phyloP scores from a whole-genome alignment of 2,888 invertebrate species.

The Nipponacmea schrenckii region DNA sequence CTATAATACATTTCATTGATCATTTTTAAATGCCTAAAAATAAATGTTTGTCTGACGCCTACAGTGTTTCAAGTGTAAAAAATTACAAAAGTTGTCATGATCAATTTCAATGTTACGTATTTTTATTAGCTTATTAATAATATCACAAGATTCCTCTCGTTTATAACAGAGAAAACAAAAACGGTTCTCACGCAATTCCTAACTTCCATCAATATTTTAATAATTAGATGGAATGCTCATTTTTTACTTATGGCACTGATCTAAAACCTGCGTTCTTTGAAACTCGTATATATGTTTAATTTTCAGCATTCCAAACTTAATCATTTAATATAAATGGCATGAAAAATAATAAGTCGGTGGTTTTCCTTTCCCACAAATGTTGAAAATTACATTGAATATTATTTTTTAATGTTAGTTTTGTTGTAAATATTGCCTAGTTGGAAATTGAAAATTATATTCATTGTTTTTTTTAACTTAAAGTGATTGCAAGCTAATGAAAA shows the following conservation, averaged over 20 bases:
- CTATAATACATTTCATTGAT: no score
- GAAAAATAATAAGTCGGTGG: not conserved
- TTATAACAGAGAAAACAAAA: not conserved
- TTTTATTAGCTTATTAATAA: constrained; percentile 8
- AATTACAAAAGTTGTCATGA: not conserved
- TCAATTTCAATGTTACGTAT: not conserved
- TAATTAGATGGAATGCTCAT: not conserved
- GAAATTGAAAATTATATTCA: no score
- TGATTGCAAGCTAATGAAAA: no score
- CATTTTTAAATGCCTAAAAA: not conserved
- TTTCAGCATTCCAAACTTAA: constrained; percentile 1
- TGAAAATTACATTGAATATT: not conserved
- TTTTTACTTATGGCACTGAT: not conserved
- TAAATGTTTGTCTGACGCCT: not conserved
- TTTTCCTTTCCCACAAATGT: not conserved
- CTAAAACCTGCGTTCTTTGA: constrained; percentile 2
- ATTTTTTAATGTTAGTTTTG: no score
- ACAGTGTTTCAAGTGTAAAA: constrained; percentile 3
- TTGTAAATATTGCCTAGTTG: no score
- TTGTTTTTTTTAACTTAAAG: no score
- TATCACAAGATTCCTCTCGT: not conserved
- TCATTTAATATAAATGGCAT: not conserved
- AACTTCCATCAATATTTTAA: not conserved
- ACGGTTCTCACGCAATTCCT: constrained; percentile 1
- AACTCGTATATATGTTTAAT: constrained; percentile 1